Evolutionary conservation across 2,888 invertebrate species (phyloP).

Genomic region (Microchrysa polita): DNA sequence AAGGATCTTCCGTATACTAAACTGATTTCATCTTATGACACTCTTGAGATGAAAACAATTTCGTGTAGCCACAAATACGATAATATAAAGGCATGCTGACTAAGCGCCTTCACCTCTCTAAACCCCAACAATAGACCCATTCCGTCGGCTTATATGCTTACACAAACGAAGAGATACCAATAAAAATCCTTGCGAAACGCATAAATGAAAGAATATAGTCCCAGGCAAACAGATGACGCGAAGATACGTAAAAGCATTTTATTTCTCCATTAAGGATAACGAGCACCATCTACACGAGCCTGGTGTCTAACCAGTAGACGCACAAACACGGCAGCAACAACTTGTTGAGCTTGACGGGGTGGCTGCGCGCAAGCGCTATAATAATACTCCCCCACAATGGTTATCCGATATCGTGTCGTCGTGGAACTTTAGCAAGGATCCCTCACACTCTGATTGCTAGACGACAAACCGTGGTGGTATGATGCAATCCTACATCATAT

Average conservation of each 20-base stretch:
- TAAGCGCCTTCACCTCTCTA: constrained; percentile 28
- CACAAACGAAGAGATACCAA: constrained; percentile 25
- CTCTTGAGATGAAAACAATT: constrained; percentile 41
- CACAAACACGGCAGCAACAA: too few relatives aligned
- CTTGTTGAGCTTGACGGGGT: constrained; percentile 40
- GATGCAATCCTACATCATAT: neutral
- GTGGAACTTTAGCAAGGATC: neutral
- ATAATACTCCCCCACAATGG: neutral
- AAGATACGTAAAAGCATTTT: constrained; percentile 36
- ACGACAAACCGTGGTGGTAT: too few relatives aligned
- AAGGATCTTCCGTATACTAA: constrained; percentile 32
- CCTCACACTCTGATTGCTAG: neutral
- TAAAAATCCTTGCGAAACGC: constrained; percentile 29
- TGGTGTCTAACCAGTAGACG: constrained; percentile 7
- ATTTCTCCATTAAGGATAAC: constrained; percentile 42
- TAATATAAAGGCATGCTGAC: constrained; percentile 32
- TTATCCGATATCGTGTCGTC: neutral
- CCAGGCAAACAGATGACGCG: constrained; percentile 30
- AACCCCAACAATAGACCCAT: constrained; percentile 7
- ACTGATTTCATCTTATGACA: constrained; percentile 41
- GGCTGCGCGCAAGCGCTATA: constrained; percentile 13
- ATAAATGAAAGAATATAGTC: constrained; percentile 26
- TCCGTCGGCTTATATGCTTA: constrained; percentile 15
- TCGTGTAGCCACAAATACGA: constrained; percentile 31
- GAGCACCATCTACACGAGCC: constrained; percentile 30